A percentile compares a stretch with the other conserved stretches of the same genome.
These are phyloP conservation scores for Drosophila leontia DNA, from an alignment of 1,140 invertebrate species.

Conservation along the genomic window DNA sequence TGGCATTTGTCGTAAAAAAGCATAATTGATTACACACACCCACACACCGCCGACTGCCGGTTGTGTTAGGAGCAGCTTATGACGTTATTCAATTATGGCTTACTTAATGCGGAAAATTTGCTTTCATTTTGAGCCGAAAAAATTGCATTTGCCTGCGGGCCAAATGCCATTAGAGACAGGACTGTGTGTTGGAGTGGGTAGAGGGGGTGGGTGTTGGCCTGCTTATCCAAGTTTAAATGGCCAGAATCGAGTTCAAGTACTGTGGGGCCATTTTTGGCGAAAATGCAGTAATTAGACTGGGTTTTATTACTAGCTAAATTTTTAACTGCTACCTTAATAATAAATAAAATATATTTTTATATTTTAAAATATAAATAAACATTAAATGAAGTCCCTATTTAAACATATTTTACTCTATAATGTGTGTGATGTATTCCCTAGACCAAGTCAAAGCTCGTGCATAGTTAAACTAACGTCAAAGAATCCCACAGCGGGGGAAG, in stretches of 20 bases:
- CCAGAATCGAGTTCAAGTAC: slow-evolving; percentile 19
- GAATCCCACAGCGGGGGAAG: slow-evolving; percentile 7
- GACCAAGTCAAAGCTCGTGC: slow-evolving; percentile 29
- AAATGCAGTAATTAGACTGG: not conserved
- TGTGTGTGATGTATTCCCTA: slow-evolving; percentile 13
- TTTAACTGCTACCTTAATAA: not conserved
- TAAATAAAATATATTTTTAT: no score
- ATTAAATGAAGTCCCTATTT: no score
- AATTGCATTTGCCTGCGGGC: slow-evolving; percentile 68
- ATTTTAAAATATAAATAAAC: no score
- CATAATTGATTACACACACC: slow-evolving; percentile 73
- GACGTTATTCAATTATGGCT: slow-evolving; percentile 76
- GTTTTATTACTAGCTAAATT: not conserved
- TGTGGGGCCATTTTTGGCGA: not conserved
- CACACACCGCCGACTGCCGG: slow-evolving; percentile 8
- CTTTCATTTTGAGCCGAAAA: slow-evolving; percentile 56
- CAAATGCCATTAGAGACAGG: slow-evolving; percentile 59
- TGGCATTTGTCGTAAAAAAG: slow-evolving; percentile 72
- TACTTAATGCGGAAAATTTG: slow-evolving; percentile 73
- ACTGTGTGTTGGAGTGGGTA: slow-evolving; percentile 8
- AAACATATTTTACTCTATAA: no score
- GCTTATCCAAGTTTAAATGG: slow-evolving; percentile 38
- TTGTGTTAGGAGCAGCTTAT: slow-evolving; percentile 56
- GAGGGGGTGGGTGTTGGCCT: not conserved
- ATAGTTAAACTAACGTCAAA: slow-evolving; percentile 59